These are phyloP conservation scores for Galendromus occidentalis DNA, from an alignment of 1,140 invertebrate genomes.

Conservation along the genomic window DNA sequence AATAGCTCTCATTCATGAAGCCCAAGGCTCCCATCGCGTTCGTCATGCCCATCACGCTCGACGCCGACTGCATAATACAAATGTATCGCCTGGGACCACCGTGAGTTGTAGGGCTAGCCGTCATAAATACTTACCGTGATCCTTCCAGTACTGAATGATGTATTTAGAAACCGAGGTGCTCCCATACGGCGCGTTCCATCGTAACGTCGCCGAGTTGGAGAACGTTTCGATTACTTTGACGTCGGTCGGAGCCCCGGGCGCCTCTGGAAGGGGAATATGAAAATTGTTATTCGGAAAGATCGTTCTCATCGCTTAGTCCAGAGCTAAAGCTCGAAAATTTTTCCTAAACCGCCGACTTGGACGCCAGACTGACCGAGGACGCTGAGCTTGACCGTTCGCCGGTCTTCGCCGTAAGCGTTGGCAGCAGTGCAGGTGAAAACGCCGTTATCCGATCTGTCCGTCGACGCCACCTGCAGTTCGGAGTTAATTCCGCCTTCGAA, in stretches of 20 bases:
- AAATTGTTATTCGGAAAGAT: background rate
- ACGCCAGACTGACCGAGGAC: constrained; percentile 51
- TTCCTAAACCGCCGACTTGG: background rate
- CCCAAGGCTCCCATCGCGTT: too few relatives aligned
- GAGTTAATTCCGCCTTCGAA: constrained; percentile 20
- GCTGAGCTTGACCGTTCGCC: constrained; percentile 69
- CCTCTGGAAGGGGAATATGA: constrained; percentile 38
- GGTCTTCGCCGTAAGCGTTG: constrained; percentile 71
- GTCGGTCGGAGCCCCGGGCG: constrained; percentile 70
- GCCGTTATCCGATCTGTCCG: constrained; percentile 64
- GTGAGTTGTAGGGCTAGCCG: constrained; percentile 56
- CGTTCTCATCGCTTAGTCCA: background rate
- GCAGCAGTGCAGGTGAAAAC: constrained; percentile 65
- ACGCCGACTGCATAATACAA: too few relatives aligned
- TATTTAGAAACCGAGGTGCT: constrained; percentile 75
- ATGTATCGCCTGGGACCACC: constrained; percentile 21
- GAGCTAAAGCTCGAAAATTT: background rate
- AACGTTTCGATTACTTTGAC: constrained; percentile 74
- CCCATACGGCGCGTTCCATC: constrained; percentile 78
- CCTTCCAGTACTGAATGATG: constrained; percentile 72
- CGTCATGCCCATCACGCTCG: too few relatives aligned
- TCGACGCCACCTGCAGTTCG: constrained; percentile 56
- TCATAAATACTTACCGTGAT: constrained; percentile 44
- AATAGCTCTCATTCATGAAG: too few relatives aligned
- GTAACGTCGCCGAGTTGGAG: constrained; percentile 63